These are phyloP conservation scores for Glomeris maerens DNA, from an alignment of 1,140 invertebrate species.

Conservation along the genomic window DNA sequence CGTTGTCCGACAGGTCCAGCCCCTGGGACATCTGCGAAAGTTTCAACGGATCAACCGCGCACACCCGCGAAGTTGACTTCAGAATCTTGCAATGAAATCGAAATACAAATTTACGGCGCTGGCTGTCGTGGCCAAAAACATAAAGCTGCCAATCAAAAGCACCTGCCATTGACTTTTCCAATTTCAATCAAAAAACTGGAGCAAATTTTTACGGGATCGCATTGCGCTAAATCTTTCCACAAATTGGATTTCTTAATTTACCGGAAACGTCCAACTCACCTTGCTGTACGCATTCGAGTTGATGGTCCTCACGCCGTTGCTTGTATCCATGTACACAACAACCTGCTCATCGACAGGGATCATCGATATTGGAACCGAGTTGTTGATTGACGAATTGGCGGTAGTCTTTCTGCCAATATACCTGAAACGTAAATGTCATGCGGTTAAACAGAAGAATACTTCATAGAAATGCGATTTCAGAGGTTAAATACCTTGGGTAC, in stretches of 20 bases:
- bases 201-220: too few species aligned
- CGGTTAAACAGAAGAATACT: not conserved
- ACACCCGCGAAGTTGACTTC: too few species aligned
- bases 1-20: slow-evolving; percentile 17
- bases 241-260: too few species aligned
- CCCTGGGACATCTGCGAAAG: slow-evolving; percentile 21
- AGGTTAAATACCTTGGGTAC: slow-evolving; percentile 67
- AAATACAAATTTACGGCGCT: too few species aligned
- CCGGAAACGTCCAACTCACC: slow-evolving; percentile 39
- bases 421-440: slow-evolving; percentile 20
- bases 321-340: slow-evolving; percentile 92
- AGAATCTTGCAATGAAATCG: too few species aligned
- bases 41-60: too few species aligned
- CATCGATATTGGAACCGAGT: slow-evolving; percentile 24
- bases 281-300: slow-evolving; percentile 85
- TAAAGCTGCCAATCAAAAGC: too few species aligned
- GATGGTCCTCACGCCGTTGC: slow-evolving; percentile 64
- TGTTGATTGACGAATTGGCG: slow-evolving; percentile 19
- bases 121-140: too few species aligned
- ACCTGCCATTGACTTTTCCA: too few species aligned
- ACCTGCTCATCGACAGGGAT: slow-evolving; percentile 56
- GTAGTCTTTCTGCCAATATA: slow-evolving; percentile 31
- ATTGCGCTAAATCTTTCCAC: too few species aligned
- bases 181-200: too few species aligned
- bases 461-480: not conserved